Evolutionary conservation across 2,797 vertebrate species (phyloP).

Genomic region (Parambassis ranga): DNA sequence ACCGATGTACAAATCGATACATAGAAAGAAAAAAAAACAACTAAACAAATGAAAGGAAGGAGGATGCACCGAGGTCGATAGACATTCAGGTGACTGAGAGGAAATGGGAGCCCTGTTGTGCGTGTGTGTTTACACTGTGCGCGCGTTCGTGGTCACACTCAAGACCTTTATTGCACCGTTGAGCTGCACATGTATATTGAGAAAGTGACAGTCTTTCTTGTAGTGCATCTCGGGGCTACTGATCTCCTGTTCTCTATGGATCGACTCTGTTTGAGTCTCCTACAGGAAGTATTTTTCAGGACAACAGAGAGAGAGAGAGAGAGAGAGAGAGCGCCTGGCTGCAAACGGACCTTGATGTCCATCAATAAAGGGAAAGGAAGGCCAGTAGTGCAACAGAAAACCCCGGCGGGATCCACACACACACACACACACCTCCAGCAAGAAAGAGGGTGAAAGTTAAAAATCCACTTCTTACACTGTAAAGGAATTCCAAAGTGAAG

Average conservation of each 20-base stretch:
- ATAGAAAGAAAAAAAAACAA: slow-evolving; percentile 45
- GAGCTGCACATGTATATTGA: slow-evolving; percentile 22
- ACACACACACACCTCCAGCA: slow-evolving; percentile 17
- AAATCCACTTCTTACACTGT: slow-evolving; percentile 13
- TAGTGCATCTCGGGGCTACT: slow-evolving; percentile 35
- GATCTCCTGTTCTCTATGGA: slow-evolving; percentile 52
- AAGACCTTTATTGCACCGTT: slow-evolving; percentile 4
- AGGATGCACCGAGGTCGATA: slow-evolving; percentile 69
- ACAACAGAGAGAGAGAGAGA: no score
- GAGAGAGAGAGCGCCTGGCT: slow-evolving; percentile 37
- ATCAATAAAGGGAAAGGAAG: slow-evolving; percentile 54
- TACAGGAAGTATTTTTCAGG: slow-evolving; percentile 62
- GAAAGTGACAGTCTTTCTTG: slow-evolving; percentile 44
- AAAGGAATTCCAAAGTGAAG: slow-evolving; percentile 14
- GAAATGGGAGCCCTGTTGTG: slow-evolving; percentile 49
- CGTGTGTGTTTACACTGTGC: slow-evolving; percentile 21
- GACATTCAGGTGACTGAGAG: slow-evolving; percentile 68
- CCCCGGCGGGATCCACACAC: slow-evolving; percentile 12
- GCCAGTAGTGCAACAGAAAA: slow-evolving; percentile 14
- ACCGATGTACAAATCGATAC: slow-evolving; percentile 72
- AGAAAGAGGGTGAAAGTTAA: slow-evolving; percentile 13
- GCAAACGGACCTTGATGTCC: slow-evolving; percentile 48
- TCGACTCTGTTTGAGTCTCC: slow-evolving; percentile 46
- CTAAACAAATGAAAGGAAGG: slow-evolving; percentile 69
- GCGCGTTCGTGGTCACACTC: slow-evolving; percentile 20